These are phyloP conservation scores for Achlya flavicornis DNA, from an alignment of 2,888 invertebrate genomes.

Conservation along the genomic window DNA sequence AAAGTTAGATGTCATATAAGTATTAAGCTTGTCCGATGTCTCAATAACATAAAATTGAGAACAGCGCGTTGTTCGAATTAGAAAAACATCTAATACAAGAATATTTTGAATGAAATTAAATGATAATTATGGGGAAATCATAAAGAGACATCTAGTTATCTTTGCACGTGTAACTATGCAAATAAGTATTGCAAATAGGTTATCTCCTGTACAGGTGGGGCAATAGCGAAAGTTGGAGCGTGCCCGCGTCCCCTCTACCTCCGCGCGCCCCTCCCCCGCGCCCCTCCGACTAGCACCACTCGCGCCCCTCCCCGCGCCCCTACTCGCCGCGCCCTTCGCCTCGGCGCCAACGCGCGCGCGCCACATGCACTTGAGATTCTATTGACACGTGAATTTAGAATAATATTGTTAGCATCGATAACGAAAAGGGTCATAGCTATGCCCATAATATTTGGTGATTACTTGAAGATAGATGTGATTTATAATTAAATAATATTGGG, in stretches of 20 bases:
- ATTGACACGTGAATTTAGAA: not conserved
- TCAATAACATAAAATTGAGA: too few relatives aligned
- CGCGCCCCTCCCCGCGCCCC: conserved; percentile 71
- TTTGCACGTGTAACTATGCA: too few relatives aligned
- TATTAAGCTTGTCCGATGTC: too few relatives aligned
- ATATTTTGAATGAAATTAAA: too few relatives aligned
- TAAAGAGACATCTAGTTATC: too few relatives aligned
- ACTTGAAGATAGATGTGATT: too few relatives aligned
- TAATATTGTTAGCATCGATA: not conserved
- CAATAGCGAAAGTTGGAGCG: conserved; percentile 77
- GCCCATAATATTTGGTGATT: not conserved
- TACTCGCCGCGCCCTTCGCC: conserved; percentile 49
- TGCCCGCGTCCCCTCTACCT: conserved; percentile 79
- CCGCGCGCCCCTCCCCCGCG: conserved; percentile 78
- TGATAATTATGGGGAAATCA: too few relatives aligned
- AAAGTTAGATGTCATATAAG: too few relatives aligned
- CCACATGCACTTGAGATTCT: conserved; percentile 13
- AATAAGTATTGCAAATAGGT: too few relatives aligned
- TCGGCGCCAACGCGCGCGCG: conserved; percentile 14
- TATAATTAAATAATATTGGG: too few relatives aligned
- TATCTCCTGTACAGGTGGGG: conserved; percentile 60
- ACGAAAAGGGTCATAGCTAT: not conserved
- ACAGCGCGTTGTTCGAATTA: too few relatives aligned
- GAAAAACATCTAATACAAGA: too few relatives aligned
- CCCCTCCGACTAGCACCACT: conserved; percentile 65